A percentile compares a stretch with the other conserved stretches of the same genome.
These are phyloP conservation scores for mouse (Mus musculus) DNA, from an alignment of 2,113 vertebrate species.

Conservation along the genomic window DNA sequence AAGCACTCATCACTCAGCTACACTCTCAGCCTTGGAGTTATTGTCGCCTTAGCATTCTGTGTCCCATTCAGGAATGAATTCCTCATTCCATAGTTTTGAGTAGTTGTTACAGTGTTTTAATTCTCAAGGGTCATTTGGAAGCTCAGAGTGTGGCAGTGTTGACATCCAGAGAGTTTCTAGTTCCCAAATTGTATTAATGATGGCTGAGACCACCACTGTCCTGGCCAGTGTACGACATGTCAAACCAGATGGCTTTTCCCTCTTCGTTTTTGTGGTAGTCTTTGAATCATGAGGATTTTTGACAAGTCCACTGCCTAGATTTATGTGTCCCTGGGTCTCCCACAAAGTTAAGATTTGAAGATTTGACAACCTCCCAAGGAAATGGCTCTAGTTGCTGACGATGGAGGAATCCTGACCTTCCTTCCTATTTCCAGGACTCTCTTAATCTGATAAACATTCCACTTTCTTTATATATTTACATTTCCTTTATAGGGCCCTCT, in stretches of 20 bases:
- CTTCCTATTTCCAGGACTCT: not conserved
- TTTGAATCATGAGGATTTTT: not conserved
- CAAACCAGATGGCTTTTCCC: not conserved
- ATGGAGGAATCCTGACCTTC: not conserved
- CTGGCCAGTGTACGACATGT: not conserved
- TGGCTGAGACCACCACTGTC: not conserved
- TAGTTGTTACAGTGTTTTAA: not conserved
- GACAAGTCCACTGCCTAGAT: not conserved
- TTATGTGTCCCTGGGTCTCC: not conserved
- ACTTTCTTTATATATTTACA: constrained; percentile 34
- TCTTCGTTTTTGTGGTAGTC: not conserved
- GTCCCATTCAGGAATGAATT: not conserved
- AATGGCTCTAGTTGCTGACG: not conserved
- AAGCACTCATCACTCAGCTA: not conserved
- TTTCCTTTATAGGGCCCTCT: not conserved
- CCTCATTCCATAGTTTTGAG: not conserved
- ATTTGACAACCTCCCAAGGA: not conserved
- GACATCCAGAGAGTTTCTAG: not conserved
- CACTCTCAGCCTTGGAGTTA: not conserved
- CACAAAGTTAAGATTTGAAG: not conserved
- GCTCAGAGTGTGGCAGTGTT: not conserved
- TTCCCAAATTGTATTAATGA: not conserved
- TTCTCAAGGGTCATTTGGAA: constrained; percentile 29
- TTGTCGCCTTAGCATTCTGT: not conserved
- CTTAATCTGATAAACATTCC: not conserved